These are phyloP conservation scores for Ferdinandea cuprea DNA, from an alignment of 2,888 invertebrate genomes.

Conservation along the genomic window DNA sequence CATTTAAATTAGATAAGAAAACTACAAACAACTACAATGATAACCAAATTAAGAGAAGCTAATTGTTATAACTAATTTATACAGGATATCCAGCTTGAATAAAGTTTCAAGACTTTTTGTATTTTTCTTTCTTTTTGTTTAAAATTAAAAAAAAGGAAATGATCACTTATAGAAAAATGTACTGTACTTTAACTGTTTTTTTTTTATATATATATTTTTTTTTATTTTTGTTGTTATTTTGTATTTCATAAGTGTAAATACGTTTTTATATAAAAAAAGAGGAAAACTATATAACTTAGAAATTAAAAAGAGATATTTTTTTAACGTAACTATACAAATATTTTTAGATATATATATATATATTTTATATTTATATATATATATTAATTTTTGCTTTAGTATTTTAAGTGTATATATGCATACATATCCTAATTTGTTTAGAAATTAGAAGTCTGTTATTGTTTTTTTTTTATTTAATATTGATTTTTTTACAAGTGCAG, in stretches of 20 bases:
- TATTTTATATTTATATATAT: too few species aligned
- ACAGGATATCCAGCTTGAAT: constrained; percentile 42
- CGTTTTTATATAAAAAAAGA: constrained; percentile 66
- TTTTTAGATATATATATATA: constrained; percentile 56
- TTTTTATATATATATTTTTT: constrained; percentile 32
- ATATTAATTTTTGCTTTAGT: constrained; percentile 48
- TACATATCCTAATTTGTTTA: constrained; percentile 70
- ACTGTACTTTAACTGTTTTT: constrained; percentile 40
- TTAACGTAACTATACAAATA: constrained; percentile 71
- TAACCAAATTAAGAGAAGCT: constrained; percentile 25
- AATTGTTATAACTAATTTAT: constrained; percentile 69
- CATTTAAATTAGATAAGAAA: constrained; percentile 47
- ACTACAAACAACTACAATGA: constrained; percentile 34
- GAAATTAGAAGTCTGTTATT: constrained; percentile 73
- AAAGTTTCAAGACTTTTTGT: constrained; percentile 28
- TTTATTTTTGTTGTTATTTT: constrained; percentile 13
- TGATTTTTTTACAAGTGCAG: constrained; percentile 70
- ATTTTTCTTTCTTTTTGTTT: constrained; percentile 18
- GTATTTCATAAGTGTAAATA: constrained; percentile 62
- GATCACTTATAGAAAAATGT: constrained; percentile 67
- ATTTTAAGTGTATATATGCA: constrained; percentile 63
- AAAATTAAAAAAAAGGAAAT: constrained; percentile 64
- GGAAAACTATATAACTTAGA: constrained; percentile 66
- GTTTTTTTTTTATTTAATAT: constrained; percentile 48
- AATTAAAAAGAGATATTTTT: constrained; percentile 61